Evolutionary conservation across 2,797 vertebrate species (phyloP).

Genomic region (Sebastolobus alascanus): DNA sequence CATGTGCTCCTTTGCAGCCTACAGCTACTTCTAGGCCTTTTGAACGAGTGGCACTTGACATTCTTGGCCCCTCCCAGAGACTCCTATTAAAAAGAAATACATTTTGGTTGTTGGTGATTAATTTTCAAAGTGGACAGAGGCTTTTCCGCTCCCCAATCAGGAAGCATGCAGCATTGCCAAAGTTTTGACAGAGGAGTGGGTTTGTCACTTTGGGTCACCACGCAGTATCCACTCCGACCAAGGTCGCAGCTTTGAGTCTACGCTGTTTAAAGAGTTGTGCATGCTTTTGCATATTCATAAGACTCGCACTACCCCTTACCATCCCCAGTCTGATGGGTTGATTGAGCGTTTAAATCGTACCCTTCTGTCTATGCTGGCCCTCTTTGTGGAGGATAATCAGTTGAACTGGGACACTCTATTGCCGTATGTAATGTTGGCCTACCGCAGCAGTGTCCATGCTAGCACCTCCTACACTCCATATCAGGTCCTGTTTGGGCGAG

Average conservation of each 20-base stretch:
- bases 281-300: neutral
- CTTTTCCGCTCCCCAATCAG: neutral
- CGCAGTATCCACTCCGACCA: neutral
- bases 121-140: neutral
- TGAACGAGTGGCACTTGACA: neutral
- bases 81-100: neutral
- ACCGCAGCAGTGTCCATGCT: neutral
- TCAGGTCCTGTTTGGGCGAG: no score
- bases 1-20: neutral
- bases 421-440: neutral
- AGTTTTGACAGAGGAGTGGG: neutral
- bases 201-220: neutral
- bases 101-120: neutral
- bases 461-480: neutral
- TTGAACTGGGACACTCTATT: neutral
- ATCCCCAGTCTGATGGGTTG: fast-evolving
- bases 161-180: neutral
- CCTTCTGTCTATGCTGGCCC: neutral
- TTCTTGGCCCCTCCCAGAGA: neutral
- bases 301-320: fast-evolving
- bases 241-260: neutral
- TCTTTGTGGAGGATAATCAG: neutral
- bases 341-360: neutral
- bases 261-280: neutral
- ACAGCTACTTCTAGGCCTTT: neutral